Percentiles rank a stretch among this genome's conserved stretches.
Evolutionary conservation across 2,888 invertebrate species (phyloP).

Genomic region (Crocallis elinguaria): DNA sequence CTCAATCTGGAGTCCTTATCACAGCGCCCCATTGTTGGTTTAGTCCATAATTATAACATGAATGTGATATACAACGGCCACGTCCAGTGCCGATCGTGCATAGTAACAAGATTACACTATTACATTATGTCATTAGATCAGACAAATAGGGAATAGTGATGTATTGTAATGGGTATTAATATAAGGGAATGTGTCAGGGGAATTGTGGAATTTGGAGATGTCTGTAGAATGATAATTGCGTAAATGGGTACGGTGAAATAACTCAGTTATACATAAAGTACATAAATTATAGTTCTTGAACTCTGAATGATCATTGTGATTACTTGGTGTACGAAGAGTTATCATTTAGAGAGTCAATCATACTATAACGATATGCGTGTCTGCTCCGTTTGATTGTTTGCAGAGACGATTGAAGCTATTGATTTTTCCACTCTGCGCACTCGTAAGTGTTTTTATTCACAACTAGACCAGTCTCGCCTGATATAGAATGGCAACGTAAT

Average conservation of each 20-base stretch:
- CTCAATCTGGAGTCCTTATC: slow-evolving; percentile 16
- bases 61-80: slow-evolving; percentile 4
- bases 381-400: too few relatives aligned
- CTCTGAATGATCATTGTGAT: too few relatives aligned
- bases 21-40: slow-evolving; percentile 14
- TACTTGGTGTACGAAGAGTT: too few relatives aligned
- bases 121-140: slow-evolving; percentile 9
- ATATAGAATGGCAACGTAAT: too few relatives aligned
- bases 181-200: slow-evolving; percentile 8
- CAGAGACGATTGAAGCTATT: too few relatives aligned
- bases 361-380: too few relatives aligned
- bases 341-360: too few relatives aligned
- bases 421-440: too few relatives aligned
- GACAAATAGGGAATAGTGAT: slow-evolving; percentile 12
- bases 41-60: slow-evolving; percentile 19
- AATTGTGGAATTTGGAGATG: not conserved
- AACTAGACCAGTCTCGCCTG: too few relatives aligned
- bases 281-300: too few relatives aligned
- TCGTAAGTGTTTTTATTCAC: too few relatives aligned
- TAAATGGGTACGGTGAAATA: not conserved
- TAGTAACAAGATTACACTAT: slow-evolving; percentile 1
- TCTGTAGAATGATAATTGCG: not conserved
- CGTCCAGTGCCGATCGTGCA: not conserved
- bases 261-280: too few relatives aligned
- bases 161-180: slow-evolving; percentile 19